These are phyloP conservation scores for Neoascia interrupta DNA, from an alignment of 2,888 invertebrate species.

Conservation along the genomic window DNA sequence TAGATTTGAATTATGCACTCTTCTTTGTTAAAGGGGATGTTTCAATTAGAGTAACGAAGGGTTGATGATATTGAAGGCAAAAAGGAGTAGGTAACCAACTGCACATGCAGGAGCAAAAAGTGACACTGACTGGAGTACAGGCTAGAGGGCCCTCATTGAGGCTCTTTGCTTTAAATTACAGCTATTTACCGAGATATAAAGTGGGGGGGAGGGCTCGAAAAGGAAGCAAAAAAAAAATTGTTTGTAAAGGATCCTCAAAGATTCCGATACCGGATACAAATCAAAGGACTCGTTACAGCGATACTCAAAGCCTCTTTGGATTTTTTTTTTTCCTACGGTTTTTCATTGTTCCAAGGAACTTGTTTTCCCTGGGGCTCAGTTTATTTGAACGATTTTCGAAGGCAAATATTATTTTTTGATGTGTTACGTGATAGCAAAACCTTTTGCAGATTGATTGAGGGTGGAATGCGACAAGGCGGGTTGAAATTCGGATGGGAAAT, in stretches of 20 bases:
- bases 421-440: constrained; percentile 44
- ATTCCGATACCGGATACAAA: constrained; percentile 65
- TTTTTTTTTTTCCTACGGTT: constrained; percentile 9
- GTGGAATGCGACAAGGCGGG: too few species aligned
- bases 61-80: constrained; percentile 25
- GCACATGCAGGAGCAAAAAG: constrained; percentile 24
- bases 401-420: constrained; percentile 64
- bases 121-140: too few species aligned
- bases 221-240: constrained; percentile 4
- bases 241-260: constrained; percentile 53
- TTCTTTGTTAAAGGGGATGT: constrained; percentile 50
- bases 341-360: constrained; percentile 35
- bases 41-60: constrained; percentile 61
- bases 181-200: constrained; percentile 26
- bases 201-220: constrained; percentile 1
- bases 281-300: constrained; percentile 63
- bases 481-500: too few species aligned
- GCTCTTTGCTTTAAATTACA: constrained; percentile 58
- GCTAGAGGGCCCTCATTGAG: constrained; percentile 47
- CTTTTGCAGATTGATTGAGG: too few species aligned
- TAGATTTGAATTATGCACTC: constrained; percentile 67
- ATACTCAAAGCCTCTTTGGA: constrained; percentile 51
- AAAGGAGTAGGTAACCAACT: constrained; percentile 7
- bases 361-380: constrained; percentile 19
- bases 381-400: constrained; percentile 58